phyloP scores from a whole-genome alignment of 2,888 invertebrate species.

The Chouioia cunea region DNA sequence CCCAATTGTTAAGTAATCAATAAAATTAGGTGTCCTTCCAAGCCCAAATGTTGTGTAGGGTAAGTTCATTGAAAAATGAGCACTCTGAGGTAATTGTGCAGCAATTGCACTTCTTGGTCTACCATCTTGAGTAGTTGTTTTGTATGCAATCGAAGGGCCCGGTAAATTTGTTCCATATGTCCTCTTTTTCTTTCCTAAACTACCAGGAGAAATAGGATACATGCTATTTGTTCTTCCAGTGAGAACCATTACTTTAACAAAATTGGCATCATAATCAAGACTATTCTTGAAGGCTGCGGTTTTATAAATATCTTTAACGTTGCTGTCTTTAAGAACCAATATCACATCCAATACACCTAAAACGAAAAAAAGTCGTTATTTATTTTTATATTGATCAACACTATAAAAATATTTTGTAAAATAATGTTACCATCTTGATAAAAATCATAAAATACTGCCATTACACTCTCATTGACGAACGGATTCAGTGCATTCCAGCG shows the following conservation, averaged over 20 bases:
- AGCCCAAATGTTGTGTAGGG: conserved; percentile 97
- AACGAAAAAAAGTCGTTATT: conserved; percentile 6
- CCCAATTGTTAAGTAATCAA: conserved; percentile 88
- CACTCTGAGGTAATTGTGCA: conserved; percentile 91
- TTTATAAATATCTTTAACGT: conserved; percentile 66
- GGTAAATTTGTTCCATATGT: conserved; percentile 92
- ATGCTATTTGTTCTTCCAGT: conserved; percentile 83
- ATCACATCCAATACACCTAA: conserved; percentile 84
- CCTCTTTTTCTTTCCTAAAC: conserved; percentile 80
- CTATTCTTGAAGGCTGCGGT: conserved; percentile 88
- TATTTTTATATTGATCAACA: not conserved
- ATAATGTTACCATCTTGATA: conserved; percentile 82
- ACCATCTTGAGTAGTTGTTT: conserved; percentile 91
- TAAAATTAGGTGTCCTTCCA: conserved; percentile 98
- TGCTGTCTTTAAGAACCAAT: conserved; percentile 71
- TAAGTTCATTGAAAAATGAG: conserved; percentile 91
- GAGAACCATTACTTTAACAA: conserved; percentile 94
- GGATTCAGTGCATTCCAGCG: conserved; percentile 82
- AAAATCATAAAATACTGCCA: conserved; percentile 94
- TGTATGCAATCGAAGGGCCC: conserved; percentile 89
- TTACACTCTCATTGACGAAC: conserved; percentile 80
- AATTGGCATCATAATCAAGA: conserved; percentile 93
- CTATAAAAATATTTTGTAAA: not conserved
- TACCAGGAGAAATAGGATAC: conserved; percentile 79
- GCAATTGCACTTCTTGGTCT: conserved; percentile 83